These are phyloP conservation scores for Eudasyphora cyanicolor DNA, from an alignment of 2,888 invertebrate genomes.

Conservation along the genomic window DNA sequence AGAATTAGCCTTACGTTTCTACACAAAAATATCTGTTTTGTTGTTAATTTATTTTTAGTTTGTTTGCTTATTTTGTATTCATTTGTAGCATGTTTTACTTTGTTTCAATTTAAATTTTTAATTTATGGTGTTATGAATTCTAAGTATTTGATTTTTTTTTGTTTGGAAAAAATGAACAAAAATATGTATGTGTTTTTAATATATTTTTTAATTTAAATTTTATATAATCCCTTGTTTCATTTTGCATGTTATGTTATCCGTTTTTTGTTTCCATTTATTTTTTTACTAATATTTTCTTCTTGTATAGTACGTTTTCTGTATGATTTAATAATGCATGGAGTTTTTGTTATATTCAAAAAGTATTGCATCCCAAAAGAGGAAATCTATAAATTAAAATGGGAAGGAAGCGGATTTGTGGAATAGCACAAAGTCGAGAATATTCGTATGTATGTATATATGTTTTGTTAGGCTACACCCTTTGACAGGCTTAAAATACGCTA, in stretches of 20 bases:
- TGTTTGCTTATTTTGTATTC: conserved; percentile 34
- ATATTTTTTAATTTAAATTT: conserved; percentile 65
- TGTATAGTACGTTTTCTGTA: conserved; percentile 30
- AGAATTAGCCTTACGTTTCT: conserved; percentile 55
- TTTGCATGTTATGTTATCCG: conserved; percentile 73
- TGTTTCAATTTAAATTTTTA: conserved; percentile 62
- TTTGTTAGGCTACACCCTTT: too few relatives aligned
- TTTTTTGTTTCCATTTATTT: conserved; percentile 71
- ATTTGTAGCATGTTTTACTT: conserved; percentile 54
- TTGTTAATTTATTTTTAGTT: too few relatives aligned
- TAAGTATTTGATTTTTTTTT: conserved; percentile 47
- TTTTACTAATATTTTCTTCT: conserved; percentile 32
- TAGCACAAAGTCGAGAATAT: too few relatives aligned
- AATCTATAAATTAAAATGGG: background rate
- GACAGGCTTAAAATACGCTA: too few relatives aligned
- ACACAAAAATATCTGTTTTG: conserved; percentile 52
- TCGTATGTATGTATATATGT: too few relatives aligned
- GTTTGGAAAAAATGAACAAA: conserved; percentile 47
- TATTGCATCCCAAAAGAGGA: background rate
- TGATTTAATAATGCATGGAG: conserved; percentile 65
- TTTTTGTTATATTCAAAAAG: conserved; percentile 22
- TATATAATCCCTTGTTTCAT: conserved; percentile 80
- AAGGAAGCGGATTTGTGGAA: too few relatives aligned
- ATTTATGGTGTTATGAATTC: conserved; percentile 64
- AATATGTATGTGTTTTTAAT: conserved; percentile 34